phyloP scores from a whole-genome alignment of 2,888 invertebrate species.

The Lasioglossum leucozonium region DNA sequence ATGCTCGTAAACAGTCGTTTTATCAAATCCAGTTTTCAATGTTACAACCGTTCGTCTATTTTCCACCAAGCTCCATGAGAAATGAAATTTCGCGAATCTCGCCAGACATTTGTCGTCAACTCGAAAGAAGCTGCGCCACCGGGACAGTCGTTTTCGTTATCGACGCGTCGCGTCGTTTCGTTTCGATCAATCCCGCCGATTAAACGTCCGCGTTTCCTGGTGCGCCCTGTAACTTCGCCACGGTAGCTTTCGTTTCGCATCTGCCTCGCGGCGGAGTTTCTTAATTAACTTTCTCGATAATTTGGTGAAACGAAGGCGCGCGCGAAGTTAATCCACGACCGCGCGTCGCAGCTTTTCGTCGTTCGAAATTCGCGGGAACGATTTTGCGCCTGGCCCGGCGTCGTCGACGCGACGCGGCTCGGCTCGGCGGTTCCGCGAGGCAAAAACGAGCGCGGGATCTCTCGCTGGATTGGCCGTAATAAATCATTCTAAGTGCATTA shows the following conservation, averaged over 20 bases:
- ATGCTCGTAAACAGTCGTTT: not conserved
- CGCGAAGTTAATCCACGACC: not conserved
- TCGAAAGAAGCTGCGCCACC: not conserved
- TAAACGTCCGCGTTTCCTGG: not conserved
- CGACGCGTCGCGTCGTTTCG: not conserved
- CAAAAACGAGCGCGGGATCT: not conserved
- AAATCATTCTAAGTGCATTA: conserved; percentile 48
- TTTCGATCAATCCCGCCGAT: not conserved
- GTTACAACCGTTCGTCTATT: not conserved
- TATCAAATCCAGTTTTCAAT: not conserved
- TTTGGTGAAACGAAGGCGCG: conserved; percentile 8
- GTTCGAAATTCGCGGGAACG: not conserved
- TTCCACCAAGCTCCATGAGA: not conserved
- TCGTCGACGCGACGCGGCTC: too few relatives aligned
- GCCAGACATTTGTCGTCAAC: not conserved
- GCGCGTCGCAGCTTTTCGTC: conserved; percentile 9
- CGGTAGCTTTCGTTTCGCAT: conserved; percentile 26
- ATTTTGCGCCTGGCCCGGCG: not conserved
- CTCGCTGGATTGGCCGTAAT: conserved; percentile 31
- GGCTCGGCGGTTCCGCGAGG: not conserved
- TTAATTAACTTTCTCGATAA: conserved; percentile 41
- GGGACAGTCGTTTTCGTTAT: not conserved
- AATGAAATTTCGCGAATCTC: not conserved
- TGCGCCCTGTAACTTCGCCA: not conserved
- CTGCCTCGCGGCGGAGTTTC: not conserved